phyloP scores from a whole-genome alignment of 2,888 invertebrate genomes.

The Yponomeuta cagnagella region DNA sequence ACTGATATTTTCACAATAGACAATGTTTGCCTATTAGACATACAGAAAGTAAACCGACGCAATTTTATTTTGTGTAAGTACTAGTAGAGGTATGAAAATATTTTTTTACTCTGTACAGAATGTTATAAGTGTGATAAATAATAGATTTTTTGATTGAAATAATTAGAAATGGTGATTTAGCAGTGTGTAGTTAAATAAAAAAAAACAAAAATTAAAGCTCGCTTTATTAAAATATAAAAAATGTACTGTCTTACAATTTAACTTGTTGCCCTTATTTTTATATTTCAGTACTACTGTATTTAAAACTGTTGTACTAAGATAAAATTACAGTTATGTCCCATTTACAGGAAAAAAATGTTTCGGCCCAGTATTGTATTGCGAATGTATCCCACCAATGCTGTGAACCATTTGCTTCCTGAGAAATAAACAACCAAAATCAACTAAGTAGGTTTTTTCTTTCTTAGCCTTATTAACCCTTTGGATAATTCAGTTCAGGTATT shows the following conservation, averaged over 20 bases:
- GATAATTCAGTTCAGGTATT: neutral
- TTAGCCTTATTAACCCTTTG: conserved; percentile 22
- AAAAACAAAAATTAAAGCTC: conserved; percentile 52
- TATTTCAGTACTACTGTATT: conserved; percentile 69
- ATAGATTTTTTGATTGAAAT: conserved; percentile 59
- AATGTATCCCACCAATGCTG: conserved; percentile 74
- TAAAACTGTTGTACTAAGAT: conserved; percentile 64
- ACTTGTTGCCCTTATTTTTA: conserved; percentile 63
- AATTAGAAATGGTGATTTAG: conserved; percentile 72
- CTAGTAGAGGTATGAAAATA: conserved; percentile 64
- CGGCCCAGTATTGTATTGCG: conserved; percentile 66
- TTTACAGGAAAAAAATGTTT: conserved; percentile 61
- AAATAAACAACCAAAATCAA: conserved; percentile 71
- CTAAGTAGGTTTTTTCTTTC: conserved; percentile 33
- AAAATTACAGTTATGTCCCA: conserved; percentile 42
- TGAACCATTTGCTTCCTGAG: conserved; percentile 75
- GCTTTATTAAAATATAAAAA: conserved; percentile 60
- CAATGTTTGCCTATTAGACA: neutral
- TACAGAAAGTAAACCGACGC: conserved; percentile 27
- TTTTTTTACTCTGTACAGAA: conserved; percentile 74
- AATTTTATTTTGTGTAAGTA: conserved; percentile 49
- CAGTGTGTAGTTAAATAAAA: conserved; percentile 65
- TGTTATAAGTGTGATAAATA: conserved; percentile 70
- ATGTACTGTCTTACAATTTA: conserved; percentile 54
- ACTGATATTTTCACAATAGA: neutral